A percentile compares a stretch with the other conserved stretches of the same genome.
Evolutionary conservation across 2,888 invertebrate species (phyloP).

Genomic region (Marasmarcha lunaedactyla): DNA sequence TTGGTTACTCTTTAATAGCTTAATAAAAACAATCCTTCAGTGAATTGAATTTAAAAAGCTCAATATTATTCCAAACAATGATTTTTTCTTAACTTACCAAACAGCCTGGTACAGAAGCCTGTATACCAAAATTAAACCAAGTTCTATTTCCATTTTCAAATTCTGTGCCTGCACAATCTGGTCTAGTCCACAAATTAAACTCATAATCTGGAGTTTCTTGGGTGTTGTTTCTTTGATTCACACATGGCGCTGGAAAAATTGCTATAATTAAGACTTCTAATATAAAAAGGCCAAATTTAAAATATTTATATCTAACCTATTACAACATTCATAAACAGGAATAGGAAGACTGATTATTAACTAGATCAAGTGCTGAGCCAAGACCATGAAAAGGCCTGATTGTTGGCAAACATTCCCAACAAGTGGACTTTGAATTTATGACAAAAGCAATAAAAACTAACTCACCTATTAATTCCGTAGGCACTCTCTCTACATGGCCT

Average conservation of each 20-base stretch:
- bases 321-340: conserved; percentile 19
- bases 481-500: conserved; percentile 81
- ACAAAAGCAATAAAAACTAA: conserved; percentile 5
- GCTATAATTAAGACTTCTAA: too few species aligned
- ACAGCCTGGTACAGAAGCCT: conserved; percentile 62
- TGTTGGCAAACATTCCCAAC: conserved; percentile 7
- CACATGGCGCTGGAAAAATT: conserved; percentile 39
- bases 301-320: background rate
- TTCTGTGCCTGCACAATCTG: conserved; percentile 88
- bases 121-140: conserved; percentile 92
- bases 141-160: conserved; percentile 91
- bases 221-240: conserved; percentile 41
- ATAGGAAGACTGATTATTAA: conserved; percentile 26
- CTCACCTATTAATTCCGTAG: conserved; percentile 70
- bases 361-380: too few species aligned
- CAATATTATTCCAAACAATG: too few species aligned
- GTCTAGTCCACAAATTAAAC: conserved; percentile 91
- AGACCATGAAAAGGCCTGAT: conserved; percentile 4
- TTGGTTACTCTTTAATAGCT: too few species aligned
- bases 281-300: too few species aligned
- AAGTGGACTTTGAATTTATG: conserved; percentile 23
- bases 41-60: too few species aligned
- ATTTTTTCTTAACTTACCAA: conserved; percentile 59
- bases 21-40: too few species aligned
- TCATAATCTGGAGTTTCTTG: conserved; percentile 78